Percentiles rank a stretch among this genome's conserved stretches.
These are phyloP conservation scores for Anabas testudineus DNA, from an alignment of 2,797 vertebrate genomes.

Conservation along the genomic window DNA sequence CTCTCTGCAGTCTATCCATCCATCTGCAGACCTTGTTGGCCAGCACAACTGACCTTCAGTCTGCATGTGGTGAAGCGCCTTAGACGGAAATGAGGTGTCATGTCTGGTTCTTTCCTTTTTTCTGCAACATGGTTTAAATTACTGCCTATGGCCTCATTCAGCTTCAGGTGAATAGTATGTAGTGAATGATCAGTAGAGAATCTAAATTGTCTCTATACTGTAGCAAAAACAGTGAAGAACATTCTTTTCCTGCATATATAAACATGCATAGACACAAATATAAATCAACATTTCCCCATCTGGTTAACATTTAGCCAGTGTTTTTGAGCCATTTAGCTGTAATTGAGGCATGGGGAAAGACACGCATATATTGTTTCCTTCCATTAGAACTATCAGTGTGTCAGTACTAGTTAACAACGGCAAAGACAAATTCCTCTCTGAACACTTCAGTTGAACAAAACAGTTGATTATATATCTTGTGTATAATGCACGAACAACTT, in stretches of 20 bases:
- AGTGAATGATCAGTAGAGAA: neutral
- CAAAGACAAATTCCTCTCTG: conserved; percentile 1
- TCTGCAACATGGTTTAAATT: conserved; percentile 8
- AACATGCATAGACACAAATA: conserved; percentile 39
- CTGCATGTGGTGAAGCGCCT: conserved; percentile 28
- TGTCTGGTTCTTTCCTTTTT: conserved; percentile 31
- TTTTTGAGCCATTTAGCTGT: conserved; percentile 32
- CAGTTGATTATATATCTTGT: too few relatives aligned
- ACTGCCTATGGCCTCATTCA: conserved; percentile 18
- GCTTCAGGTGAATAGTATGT: neutral
- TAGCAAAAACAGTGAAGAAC: conserved; percentile 27
- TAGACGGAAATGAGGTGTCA: conserved; percentile 45
- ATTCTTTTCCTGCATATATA: conserved; percentile 19
- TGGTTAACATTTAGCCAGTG: conserved; percentile 48
- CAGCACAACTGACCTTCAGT: conserved; percentile 9
- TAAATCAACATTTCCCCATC: conserved; percentile 37
- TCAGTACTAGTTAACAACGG: conserved; percentile 15
- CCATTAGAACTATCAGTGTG: conserved; percentile 16
- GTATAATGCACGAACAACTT: neutral
- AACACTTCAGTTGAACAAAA: neutral
- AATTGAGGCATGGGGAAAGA: conserved; percentile 33
- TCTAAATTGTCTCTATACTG: conserved; percentile 2
- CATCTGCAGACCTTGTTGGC: conserved; percentile 30
- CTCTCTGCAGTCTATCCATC: conserved; percentile 41
- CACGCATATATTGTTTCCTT: conserved; percentile 37